A percentile compares a stretch with the other conserved stretches of the same genome.
Evolutionary conservation across 1,140 invertebrate species (phyloP).

Genomic region (Philotrypesis tridentata): DNA sequence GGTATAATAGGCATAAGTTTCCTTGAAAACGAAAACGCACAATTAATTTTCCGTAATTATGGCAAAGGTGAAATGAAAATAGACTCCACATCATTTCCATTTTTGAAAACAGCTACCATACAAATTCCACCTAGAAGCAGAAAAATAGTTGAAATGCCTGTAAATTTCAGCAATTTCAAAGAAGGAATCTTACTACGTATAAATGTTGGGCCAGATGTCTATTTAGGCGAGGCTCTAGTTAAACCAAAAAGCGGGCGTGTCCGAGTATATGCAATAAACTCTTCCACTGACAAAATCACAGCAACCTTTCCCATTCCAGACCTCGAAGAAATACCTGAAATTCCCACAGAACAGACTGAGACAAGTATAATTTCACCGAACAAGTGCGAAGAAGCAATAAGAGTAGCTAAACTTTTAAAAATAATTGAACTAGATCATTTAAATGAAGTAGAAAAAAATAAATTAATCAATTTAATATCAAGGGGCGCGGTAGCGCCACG

Average conservation of each 20-base stretch:
- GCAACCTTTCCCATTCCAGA: background rate
- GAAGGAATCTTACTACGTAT: conserved; percentile 3
- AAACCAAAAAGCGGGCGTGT: background rate
- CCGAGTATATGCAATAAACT: too few species aligned
- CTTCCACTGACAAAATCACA: background rate
- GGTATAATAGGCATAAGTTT: background rate
- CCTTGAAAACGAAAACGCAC: background rate
- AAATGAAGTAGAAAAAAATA: background rate
- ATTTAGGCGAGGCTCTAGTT: conserved; percentile 1
- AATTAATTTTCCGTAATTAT: background rate
- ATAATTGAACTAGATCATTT: background rate
- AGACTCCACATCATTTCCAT: background rate
- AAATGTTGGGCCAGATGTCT: background rate
- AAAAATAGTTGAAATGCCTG: background rate
- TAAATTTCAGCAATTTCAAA: background rate
- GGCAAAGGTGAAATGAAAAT: background rate
- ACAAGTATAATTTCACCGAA: background rate
- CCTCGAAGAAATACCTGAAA: background rate
- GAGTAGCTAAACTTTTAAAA: background rate
- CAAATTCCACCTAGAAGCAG: background rate
- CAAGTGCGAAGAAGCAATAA: background rate
- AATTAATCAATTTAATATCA: background rate
- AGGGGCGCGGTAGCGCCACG: too few species aligned
- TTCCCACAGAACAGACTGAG: background rate
- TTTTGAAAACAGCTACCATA: background rate